Base-by-base conservation (phyloP, 2,113 vertebrate species). In the Apteryx owenii region DNA sequence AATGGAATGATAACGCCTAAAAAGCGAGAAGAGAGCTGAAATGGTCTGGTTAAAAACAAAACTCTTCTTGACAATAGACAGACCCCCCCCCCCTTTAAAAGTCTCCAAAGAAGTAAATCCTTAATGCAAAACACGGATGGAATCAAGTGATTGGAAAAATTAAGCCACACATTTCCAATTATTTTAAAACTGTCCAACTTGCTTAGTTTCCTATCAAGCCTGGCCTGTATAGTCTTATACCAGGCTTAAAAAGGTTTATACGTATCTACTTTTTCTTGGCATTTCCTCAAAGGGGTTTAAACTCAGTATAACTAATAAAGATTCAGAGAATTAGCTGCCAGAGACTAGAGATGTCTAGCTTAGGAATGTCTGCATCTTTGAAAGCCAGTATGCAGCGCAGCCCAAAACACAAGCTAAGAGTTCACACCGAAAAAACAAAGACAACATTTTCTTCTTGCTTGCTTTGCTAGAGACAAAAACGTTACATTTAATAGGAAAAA, bases 341-440 rank as follows among this genome's bases (percentile, higher is more conserved):
- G 91, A 89, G 89, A 7, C 89, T 85, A 81, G 89, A 81, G 91
- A 97, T 95, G 94, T 92, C 85, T 61, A 28, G 38, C 78, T 93
- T 10, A 94, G 91, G 94, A 95, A 97, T 95, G 96, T 94, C 95
- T 94, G 93, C 79, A 93, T 93, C 95, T 82, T 15, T 88, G 60
- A 81, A 85, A 94, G 91, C 94, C 94, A 97, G 90, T 90, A 81
- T 62, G 81, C 73, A 89, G 70, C 4, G 46, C 1, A 0, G 91
- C 94, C 91, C 95, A 66, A 78, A 88, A 88, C 36, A 3, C 80
- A 75, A 89, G 85, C 21, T 21, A 14, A 71, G 88, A 16, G 10
- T 22, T 20, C 36, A 13, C 71, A 75, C 51, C 51, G 28, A 68
- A 54, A 42, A 73, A 92, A 85, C 9, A 25, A 65, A 89, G 66